phyloP scores from a whole-genome alignment of 1,140 invertebrate species.

The Aphelenchoides fujianensis region DNA sequence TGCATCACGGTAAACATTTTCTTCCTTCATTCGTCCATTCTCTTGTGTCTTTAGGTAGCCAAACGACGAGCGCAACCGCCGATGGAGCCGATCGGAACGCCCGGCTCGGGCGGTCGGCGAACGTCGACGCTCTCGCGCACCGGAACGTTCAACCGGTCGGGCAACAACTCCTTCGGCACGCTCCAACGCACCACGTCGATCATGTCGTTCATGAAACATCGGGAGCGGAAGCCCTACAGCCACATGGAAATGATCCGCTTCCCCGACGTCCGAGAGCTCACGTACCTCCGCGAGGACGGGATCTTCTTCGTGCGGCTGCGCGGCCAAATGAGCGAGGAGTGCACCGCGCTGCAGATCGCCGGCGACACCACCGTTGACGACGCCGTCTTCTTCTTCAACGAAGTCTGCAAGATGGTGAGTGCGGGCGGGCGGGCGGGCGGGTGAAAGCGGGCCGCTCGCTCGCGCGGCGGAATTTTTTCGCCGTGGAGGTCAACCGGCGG shows the following conservation, averaged over 20 bases:
- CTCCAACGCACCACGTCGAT: neutral
- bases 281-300: conserved; percentile 5
- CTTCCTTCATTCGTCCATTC: neutral
- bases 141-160: neutral
- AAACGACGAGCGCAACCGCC: too few species aligned
- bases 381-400: neutral
- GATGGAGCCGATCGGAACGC: too few species aligned
- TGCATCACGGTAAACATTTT: neutral
- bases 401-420: conserved; percentile 27
- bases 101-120: neutral
- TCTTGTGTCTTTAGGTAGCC: conserved; percentile 14
- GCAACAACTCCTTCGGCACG: neutral
- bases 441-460: too few species aligned
- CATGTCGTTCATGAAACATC: neutral
- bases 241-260: neutral
- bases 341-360: neutral
- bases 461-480: too few species aligned
- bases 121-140: neutral
- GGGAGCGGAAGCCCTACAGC: neutral
- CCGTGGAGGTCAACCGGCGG: too few species aligned
- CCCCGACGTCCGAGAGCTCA: neutral
- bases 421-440: too few species aligned
- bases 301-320: conserved; percentile 14
- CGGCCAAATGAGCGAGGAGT: neutral
- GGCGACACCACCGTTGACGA: neutral